These are phyloP conservation scores for Columbina picui DNA, from an alignment of 2,113 vertebrate genomes.

Conservation along the genomic window DNA sequence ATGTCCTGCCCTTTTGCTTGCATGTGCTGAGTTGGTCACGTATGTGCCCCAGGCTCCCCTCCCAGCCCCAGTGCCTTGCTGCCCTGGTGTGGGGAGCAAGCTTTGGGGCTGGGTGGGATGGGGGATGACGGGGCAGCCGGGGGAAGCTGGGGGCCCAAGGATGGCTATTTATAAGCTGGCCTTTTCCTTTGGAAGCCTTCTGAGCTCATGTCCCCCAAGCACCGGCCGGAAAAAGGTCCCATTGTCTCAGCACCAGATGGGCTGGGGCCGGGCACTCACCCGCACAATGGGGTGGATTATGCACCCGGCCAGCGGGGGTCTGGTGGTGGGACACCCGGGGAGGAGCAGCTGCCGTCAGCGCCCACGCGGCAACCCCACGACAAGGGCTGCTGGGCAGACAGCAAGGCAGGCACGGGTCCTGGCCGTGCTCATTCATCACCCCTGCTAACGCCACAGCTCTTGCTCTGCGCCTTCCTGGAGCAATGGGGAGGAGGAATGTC, in stretches of 20 bases:
- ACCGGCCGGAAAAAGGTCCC: constrained; percentile 56
- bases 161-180: constrained; percentile 36
- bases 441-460: neutral
- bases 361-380: rapidly evolving
- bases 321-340: neutral
- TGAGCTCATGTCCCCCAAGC: constrained; percentile 47
- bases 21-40: neutral
- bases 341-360: neutral
- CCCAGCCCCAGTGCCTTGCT: rapidly evolving
- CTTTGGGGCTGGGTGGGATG: neutral
- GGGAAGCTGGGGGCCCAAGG: neutral
- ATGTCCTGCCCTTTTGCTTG: neutral
- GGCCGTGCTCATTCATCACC: neutral
- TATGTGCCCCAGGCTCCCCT: neutral
- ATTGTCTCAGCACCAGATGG: constrained; percentile 60
- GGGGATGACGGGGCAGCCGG: neutral
- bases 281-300: constrained; percentile 61
- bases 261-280: neutral
- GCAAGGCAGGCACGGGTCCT: rapidly evolving
- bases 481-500: rapidly evolving
- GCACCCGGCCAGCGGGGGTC: neutral
- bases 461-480: rapidly evolving
- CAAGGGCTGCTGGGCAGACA: neutral
- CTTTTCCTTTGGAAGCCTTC: constrained; percentile 39
- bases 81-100: neutral